These are phyloP conservation scores for Actinostola sp. DNA, from an alignment of 92 coral and sea anemone species.

Conservation along the genomic window DNA sequence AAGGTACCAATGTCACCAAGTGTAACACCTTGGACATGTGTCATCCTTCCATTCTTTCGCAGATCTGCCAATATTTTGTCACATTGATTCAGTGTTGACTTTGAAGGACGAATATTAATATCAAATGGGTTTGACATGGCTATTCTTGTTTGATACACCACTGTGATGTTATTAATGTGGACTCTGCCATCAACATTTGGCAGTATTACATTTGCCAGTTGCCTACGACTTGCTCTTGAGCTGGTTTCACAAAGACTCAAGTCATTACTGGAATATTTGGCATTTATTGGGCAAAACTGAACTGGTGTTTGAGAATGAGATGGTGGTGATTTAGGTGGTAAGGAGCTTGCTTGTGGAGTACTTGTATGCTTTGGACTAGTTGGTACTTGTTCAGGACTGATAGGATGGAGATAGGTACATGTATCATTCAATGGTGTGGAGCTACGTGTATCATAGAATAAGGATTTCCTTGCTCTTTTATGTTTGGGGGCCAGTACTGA, in stretches of 20 bases:
- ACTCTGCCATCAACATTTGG: neutral
- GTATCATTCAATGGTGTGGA: no score
- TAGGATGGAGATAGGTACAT: no score
- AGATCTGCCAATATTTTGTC: neutral
- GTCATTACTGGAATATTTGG: neutral
- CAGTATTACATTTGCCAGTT: neutral
- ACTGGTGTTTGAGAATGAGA: no score
- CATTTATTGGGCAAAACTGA: neutral
- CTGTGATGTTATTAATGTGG: neutral
- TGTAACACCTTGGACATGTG: neutral
- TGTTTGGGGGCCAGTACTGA: no score
- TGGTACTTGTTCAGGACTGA: no score
- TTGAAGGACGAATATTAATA: neutral
- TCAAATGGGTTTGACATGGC: neutral
- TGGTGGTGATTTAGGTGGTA: no score
- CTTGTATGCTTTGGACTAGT: no score
- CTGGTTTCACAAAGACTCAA: constrained; percentile 1
- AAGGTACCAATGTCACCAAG: neutral
- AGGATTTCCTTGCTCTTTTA: no score
- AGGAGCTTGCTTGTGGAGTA: no score
- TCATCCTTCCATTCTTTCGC: neutral
- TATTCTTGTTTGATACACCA: neutral
- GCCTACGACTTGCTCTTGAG: neutral
- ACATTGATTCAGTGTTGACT: neutral
- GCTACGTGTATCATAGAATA: no score